Conservation (phyloP, 2,113 vertebrate species). For the Tretioscincus oriximinensis region DNA sequence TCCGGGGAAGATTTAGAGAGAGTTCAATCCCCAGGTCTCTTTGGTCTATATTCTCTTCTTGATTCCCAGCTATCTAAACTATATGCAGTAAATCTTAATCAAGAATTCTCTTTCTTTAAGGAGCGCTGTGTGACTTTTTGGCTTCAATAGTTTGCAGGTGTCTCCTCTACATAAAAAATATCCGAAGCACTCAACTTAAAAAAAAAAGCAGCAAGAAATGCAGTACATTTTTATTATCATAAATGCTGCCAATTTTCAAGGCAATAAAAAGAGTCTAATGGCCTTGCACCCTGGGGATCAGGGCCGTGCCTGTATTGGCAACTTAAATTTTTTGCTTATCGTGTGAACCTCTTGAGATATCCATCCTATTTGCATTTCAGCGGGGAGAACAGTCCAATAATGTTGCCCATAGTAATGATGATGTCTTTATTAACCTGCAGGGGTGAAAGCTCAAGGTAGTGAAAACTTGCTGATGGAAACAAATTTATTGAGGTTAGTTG, state of each 20-base stretch:
- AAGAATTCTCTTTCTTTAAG: neutral
- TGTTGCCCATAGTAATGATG: slow-evolving; percentile 29
- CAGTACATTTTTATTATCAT: slow-evolving; percentile 25
- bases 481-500: slow-evolving; percentile 34
- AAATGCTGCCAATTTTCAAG: slow-evolving; percentile 55
- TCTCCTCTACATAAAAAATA: neutral
- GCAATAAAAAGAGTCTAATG: slow-evolving; percentile 50
- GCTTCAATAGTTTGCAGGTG: neutral
- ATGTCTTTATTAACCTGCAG: slow-evolving; percentile 46
- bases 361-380: slow-evolving; percentile 51
- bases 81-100: neutral
- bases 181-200: neutral
- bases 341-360: slow-evolving; percentile 35
- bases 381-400: slow-evolving; percentile 26
- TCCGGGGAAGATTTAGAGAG: too few relatives aligned
- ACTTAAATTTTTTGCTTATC: slow-evolving; percentile 25
- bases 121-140: neutral
- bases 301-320: slow-evolving; percentile 35
- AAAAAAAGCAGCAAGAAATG: slow-evolving; percentile 38
- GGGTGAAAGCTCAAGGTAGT: slow-evolving; percentile 20
- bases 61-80: fast-evolving
- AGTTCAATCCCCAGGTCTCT: too few relatives aligned
- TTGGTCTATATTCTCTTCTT: neutral
- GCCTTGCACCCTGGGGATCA: slow-evolving; percentile 23
- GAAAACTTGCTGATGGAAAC: slow-evolving; percentile 41